Conservation (phyloP, 2,888 invertebrate species). For the Trichogramma evanescens region DNA sequence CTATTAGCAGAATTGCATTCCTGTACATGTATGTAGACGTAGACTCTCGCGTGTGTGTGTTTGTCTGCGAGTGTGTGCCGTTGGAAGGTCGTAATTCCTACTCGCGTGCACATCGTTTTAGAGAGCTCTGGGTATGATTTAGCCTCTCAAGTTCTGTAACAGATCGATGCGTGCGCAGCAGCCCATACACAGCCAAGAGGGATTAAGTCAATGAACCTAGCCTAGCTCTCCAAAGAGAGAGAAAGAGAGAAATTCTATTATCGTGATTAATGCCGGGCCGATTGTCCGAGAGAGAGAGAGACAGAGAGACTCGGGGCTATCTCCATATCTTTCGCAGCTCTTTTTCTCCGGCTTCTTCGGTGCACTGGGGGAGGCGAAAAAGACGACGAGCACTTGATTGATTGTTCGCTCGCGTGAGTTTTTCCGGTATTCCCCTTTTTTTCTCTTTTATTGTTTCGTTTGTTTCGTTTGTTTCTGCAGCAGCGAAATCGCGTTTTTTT, state of each 20-base stretch:
- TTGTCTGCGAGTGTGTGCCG: background rate
- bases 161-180: background rate
- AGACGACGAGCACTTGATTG: background rate
- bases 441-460: no score
- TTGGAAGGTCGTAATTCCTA: background rate
- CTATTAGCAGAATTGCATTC: background rate
- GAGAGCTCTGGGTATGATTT: no score
- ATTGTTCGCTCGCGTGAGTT: no score
- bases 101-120: no score
- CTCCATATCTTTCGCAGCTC: background rate
- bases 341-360: background rate
- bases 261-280: slow-evolving; percentile 14
- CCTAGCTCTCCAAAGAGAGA: no score
- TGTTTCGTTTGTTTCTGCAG: no score
- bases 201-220: slow-evolving; percentile 12
- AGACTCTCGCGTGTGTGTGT: background rate
- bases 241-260: slow-evolving; percentile 9
- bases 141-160: background rate
- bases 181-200: background rate
- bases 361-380: background rate
- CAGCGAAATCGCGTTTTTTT: no score
- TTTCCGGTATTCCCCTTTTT: no score
- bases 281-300: slow-evolving; percentile 3
- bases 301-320: background rate
- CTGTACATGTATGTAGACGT: background rate